Evolutionary conservation across 2,888 invertebrate genomes (phyloP), one percentile per base, ranked within the genome.

Genomic region (Pogonocherus hispidulus): DNA sequence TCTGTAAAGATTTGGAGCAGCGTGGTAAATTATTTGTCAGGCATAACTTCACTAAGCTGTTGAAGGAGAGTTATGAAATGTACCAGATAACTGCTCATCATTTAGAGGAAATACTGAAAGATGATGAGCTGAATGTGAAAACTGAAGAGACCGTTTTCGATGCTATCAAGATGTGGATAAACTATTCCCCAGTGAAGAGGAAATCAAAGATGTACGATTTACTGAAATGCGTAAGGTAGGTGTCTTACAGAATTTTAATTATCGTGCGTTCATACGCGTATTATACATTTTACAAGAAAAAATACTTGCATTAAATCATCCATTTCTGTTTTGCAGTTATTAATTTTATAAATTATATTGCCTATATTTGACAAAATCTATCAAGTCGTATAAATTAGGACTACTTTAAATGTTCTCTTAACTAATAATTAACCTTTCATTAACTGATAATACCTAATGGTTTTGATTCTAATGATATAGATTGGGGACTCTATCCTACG

Each of bases 91-190:
- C 87, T 2, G 86, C 86, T 54, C 88, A 90, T 52, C 92, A 93
- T 79, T 82, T 94, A 47, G 87, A 88, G 76, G 88, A 89, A 66
- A 88, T 93, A 70, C 85, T 94, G 55, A 84, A 87, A 59, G 91
- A 93, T 78, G 94, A 94, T 79, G 90, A 91, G 79, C 84, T 94
- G 55, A 94, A 94, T 83, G 90, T 92, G 18, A 88, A 89, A 69
- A 89, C 89, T 76, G 94, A 94, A 85, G 92, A 93, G 84, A 87
- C 89, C 66, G 92, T 93, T 44, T 93, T 93, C 83, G 91, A 92
- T 82, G 92, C 92, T 2, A 87, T 93, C 14, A 89, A 91, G 82
- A 88, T 87, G 55, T 94, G 94, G 94, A 86, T 92, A 22, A 90
- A 91, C 77, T 87, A 88, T 74, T 88, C 90, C 68, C 84, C 88